Conservation (phyloP, 30 jellyfish, hydroid and myxozoan species). For the Phacellophora camtschatica region DNA sequence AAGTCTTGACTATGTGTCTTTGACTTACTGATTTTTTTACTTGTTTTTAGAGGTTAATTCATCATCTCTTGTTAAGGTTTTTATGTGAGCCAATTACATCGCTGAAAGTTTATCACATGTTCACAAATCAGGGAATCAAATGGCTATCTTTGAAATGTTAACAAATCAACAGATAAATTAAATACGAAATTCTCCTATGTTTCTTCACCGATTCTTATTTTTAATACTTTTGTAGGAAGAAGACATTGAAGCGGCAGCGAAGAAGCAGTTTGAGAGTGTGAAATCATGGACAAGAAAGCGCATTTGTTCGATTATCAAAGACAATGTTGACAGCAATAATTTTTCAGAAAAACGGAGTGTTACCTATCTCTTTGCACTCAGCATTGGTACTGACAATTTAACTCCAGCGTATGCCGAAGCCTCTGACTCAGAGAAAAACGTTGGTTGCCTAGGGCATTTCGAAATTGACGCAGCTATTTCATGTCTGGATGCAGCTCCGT, state of each 20-base stretch:
- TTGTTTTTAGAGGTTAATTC: too few relatives aligned
- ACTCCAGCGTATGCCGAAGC: not conserved
- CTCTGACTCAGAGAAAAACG: not conserved
- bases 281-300: not conserved
- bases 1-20: too few relatives aligned
- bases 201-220: too few relatives aligned
- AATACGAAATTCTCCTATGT: too few relatives aligned
- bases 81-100: too few relatives aligned
- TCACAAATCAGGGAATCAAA: too few relatives aligned
- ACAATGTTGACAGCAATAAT: not conserved
- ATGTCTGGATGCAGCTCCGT: constrained; percentile 67
- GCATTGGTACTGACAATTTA: constrained; percentile 2
- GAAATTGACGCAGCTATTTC: constrained; percentile 20
- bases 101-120: too few relatives aligned
- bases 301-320: not conserved
- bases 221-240: not conserved
- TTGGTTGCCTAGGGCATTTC: constrained; percentile 7
- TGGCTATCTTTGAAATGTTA: too few relatives aligned
- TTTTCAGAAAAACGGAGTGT: not conserved
- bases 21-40: too few relatives aligned
- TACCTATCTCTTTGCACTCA: constrained; percentile 16
- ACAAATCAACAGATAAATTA: too few relatives aligned
- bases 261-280: constrained; percentile 11
- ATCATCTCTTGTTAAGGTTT: too few relatives aligned
- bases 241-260: not conserved